These are phyloP conservation scores for Engraulis encrasicolus DNA, from an alignment of 2,113 vertebrate genomes.

Conservation along the genomic window DNA sequence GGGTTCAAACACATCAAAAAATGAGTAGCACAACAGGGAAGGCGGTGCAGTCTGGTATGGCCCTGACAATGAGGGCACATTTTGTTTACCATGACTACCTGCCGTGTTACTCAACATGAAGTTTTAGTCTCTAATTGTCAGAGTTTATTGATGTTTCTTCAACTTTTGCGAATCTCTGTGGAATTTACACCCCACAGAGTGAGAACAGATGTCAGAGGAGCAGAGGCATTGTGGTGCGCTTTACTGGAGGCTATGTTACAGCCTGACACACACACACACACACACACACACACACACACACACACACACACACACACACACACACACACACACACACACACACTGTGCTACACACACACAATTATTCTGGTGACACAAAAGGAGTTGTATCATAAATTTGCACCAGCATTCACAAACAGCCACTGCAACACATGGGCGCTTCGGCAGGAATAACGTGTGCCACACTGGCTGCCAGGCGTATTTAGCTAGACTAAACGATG, in stretches of 20 bases:
- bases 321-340: neutral
- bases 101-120: neutral
- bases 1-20: neutral
- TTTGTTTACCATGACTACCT: constrained; percentile 2
- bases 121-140: neutral
- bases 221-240: neutral
- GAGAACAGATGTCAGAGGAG: constrained; percentile 8
- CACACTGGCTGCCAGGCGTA: neutral
- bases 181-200: neutral
- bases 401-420: neutral
- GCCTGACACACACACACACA: neutral
- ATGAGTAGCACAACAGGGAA: neutral
- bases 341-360: neutral
- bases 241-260: constrained; percentile 10
- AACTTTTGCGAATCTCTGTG: neutral
- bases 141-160: neutral
- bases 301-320: neutral
- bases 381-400: neutral
- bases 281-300: neutral
- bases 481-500: neutral
- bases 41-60: neutral
- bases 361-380: constrained; percentile 15
- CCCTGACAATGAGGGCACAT: neutral
- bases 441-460: neutral
- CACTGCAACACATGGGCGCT: neutral